A percentile compares a stretch with the other conserved stretches of the same genome.
Conservation (phyloP, 2,888 invertebrate species). For the Trissonchulus sp. region DNA sequence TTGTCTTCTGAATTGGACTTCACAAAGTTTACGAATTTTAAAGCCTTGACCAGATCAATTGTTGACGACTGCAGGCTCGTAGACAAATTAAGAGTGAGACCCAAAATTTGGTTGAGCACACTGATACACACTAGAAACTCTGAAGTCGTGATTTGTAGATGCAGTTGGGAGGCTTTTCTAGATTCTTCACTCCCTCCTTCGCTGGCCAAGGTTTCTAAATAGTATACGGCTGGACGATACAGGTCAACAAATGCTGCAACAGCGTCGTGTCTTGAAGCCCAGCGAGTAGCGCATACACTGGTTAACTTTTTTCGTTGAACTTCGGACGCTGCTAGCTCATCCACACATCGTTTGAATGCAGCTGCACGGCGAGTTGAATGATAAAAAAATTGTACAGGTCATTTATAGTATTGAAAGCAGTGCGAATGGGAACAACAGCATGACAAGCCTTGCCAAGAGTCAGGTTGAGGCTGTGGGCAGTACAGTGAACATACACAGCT, state of each 20-base stretch:
- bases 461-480: constrained; percentile 37
- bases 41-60: constrained; percentile 18
- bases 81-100: constrained; percentile 4
- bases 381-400: no score
- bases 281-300: background rate
- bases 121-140: background rate
- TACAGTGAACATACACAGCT: constrained; percentile 37
- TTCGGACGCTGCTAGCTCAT: background rate
- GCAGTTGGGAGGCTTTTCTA: background rate
- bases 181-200: background rate
- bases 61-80: background rate
- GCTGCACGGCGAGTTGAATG: background rate
- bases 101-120: background rate
- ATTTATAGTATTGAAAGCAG: background rate
- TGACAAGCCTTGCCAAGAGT: constrained; percentile 32
- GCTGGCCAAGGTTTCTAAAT: background rate
- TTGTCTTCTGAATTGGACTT: background rate
- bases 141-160: background rate
- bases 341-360: background rate
- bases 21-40: background rate
- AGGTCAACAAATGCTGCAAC: constrained; percentile 4
- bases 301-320: background rate
- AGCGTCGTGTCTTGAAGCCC: constrained; percentile 18
- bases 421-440: background rate
- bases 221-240: background rate